Evolutionary conservation across 2,888 invertebrate species (phyloP), one percentile per base, ranked within the genome.

Genomic region (Rhabditophanes sp.): DNA sequence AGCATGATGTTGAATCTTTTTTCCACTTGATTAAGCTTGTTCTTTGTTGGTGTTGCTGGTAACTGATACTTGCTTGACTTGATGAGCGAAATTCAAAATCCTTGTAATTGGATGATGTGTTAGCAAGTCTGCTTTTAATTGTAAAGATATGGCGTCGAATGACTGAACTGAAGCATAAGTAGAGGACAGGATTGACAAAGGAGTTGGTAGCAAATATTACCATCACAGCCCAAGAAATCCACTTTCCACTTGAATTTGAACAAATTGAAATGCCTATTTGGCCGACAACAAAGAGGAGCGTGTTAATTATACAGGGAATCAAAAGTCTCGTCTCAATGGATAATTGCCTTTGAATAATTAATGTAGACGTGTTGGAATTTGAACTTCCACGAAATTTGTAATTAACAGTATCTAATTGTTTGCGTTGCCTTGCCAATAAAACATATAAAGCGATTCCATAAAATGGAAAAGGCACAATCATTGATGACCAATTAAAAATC

Each of bases 161-260:
- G 3, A 53, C 53, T 26, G 46, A 48, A 22, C 50, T 51, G 40
- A 53, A 53, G 33, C 40, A 50, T 12, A 51, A 22, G 25, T 51
- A 53, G 2, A 53, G 38, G 6, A 53, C 32, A 6, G 53, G 53
- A 34, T 53, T 53, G 12, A 50, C 51, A 24, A 51, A 49, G 1
- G 53, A 53, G 33, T 51, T 51, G 5, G 49, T 44, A 14, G 51
- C 48, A 25, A 53, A 51, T 12, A 53, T 50, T 4, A 50, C 50
- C 53, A 53, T 51, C 19, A 53, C 51, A 6, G 50, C 45, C 53
- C 53, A 53, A 25, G 45, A 48, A 42, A 52, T 48, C 53, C 53
- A 53, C 33, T 48, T 43, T 25, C 53, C 51, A 8, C 25, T 18
- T 28, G 51, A 50, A 30, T 50, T 44, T 2, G 51, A 50, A 30